These are phyloP conservation scores for Sycobia sp. DNA, from an alignment of 1,140 invertebrate species.

Conservation along the genomic window DNA sequence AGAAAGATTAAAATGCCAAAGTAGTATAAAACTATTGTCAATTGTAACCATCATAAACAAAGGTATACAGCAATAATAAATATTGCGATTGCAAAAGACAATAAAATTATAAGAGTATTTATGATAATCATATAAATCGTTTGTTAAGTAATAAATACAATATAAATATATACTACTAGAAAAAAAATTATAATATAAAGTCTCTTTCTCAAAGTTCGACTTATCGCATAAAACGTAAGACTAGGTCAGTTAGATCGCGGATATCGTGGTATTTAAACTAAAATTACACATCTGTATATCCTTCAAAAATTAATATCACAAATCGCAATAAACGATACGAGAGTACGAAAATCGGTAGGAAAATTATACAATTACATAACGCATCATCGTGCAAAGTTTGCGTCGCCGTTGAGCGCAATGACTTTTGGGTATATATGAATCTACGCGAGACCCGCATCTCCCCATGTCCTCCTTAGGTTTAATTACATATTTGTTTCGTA, in stretches of 20 bases:
- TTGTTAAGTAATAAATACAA: constrained; percentile 7
- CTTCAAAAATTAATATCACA: constrained; percentile 54
- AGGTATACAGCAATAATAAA: background rate
- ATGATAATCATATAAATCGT: constrained; percentile 6
- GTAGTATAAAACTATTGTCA: background rate
- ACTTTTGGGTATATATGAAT: background rate
- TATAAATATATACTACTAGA: constrained; percentile 22
- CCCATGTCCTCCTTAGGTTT: constrained; percentile 32
- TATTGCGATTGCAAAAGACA: background rate
- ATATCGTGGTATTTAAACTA: constrained; percentile 12
- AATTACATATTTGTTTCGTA: constrained; percentile 41
- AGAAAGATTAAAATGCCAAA: background rate
- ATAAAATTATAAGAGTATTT: too few species aligned
- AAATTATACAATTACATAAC: constrained; percentile 51
- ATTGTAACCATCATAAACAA: background rate
- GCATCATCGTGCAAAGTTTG: constrained; percentile 41
- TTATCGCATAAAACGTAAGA: constrained; percentile 26
- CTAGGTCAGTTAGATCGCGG: constrained; percentile 22
- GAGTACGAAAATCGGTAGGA: constrained; percentile 50
- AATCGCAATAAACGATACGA: constrained; percentile 52
- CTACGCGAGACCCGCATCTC: background rate
- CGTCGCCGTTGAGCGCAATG: constrained; percentile 12
- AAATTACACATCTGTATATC: constrained; percentile 22
- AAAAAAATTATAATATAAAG: constrained; percentile 16
- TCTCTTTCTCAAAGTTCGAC: constrained; percentile 26